Conservation (phyloP, 2,113 vertebrate genomes). For the Sus scrofa region DNA sequence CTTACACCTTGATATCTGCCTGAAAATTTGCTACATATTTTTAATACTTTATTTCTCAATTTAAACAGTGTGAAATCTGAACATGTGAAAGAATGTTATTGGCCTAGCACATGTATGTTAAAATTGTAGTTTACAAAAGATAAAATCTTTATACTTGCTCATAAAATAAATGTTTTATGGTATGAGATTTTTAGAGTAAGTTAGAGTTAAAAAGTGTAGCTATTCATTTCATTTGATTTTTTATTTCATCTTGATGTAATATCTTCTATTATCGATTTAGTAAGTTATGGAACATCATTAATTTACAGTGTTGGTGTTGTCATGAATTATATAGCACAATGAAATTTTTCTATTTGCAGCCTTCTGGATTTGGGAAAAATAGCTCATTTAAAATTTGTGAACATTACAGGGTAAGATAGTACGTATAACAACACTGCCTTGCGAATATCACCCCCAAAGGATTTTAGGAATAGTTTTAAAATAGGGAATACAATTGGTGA, state of each 20-base stretch:
- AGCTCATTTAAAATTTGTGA: slow-evolving; percentile 54
- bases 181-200: neutral
- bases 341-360: neutral
- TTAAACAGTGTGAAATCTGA: neutral
- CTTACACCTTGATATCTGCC: neutral
- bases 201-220: slow-evolving; percentile 39
- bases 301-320: slow-evolving; percentile 18
- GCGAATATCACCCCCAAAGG: neutral
- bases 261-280: slow-evolving; percentile 38
- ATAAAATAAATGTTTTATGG: slow-evolving; percentile 20
- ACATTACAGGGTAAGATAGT: neutral
- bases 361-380: slow-evolving; percentile 51
- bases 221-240: slow-evolving; percentile 37
- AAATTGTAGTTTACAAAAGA: slow-evolving; percentile 36
- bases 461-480: slow-evolving; percentile 52
- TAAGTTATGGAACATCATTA: neutral
- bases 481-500: neutral
- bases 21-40: slow-evolving; percentile 44
- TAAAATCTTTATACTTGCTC: slow-evolving; percentile 6
- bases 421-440: neutral
- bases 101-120: slow-evolving; percentile 19
- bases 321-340: neutral
- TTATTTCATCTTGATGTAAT: neutral
- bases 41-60: slow-evolving; percentile 38
- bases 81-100: neutral